These are phyloP conservation scores for Pachypeltis micranthus DNA, from an alignment of 1,140 invertebrate species.

Conservation along the genomic window DNA sequence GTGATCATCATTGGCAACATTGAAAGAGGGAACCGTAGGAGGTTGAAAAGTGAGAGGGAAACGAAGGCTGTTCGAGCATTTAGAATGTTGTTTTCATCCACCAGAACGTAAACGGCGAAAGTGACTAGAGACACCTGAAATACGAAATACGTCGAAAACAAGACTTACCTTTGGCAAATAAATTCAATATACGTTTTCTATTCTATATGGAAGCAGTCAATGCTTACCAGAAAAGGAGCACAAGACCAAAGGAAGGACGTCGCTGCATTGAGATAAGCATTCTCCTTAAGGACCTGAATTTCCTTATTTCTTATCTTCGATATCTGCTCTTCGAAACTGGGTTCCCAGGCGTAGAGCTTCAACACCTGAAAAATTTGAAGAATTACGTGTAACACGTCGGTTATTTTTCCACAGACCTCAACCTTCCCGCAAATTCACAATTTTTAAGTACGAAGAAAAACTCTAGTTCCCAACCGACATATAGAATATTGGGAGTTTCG, in stretches of 20 bases:
- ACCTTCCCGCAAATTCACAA: too few relatives aligned
- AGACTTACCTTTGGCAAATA: too few relatives aligned
- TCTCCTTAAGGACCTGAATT: slow-evolving; percentile 66
- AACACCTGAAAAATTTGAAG: slow-evolving; percentile 54
- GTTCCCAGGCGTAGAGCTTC: slow-evolving; percentile 84
- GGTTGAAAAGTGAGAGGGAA: slow-evolving; percentile 93
- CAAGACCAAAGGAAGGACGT: slow-evolving; percentile 92
- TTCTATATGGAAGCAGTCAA: too few relatives aligned
- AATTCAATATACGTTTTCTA: too few relatives aligned
- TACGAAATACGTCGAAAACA: too few relatives aligned
- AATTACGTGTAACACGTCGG: too few relatives aligned
- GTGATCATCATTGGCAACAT: slow-evolving; percentile 33
- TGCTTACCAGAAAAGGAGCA: slow-evolving; percentile 85
- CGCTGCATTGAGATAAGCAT: slow-evolving; percentile 76
- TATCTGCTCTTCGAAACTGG: slow-evolving; percentile 75
- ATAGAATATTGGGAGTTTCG: too few relatives aligned
- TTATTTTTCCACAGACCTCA: too few relatives aligned
- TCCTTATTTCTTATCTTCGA: slow-evolving; percentile 72
- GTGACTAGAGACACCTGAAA: slow-evolving; percentile 75
- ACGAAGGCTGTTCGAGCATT: slow-evolving; percentile 90
- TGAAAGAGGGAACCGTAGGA: slow-evolving; percentile 78
- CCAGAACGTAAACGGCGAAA: slow-evolving; percentile 80
- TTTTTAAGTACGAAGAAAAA: too few relatives aligned
- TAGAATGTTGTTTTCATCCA: slow-evolving; percentile 68
- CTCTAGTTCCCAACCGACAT: too few relatives aligned